Evolutionary conservation across 2,888 invertebrate genomes (phyloP).

Genomic region (Microplitis deprimator): DNA sequence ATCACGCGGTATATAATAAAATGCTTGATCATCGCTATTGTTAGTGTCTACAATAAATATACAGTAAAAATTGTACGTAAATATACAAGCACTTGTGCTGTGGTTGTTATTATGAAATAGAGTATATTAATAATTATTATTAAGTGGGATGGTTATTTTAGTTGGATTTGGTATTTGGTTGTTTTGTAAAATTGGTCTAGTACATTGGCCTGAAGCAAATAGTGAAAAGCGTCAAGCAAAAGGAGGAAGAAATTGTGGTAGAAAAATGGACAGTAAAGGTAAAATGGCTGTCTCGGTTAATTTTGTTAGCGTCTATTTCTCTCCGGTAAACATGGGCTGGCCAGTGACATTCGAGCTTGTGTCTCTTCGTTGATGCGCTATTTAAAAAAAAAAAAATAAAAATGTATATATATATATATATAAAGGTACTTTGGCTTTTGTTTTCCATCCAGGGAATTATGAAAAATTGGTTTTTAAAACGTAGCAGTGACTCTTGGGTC

Average conservation of each 20-base stretch:
- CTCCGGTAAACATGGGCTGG: slow-evolving; percentile 24
- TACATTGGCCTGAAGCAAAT: slow-evolving; percentile 10
- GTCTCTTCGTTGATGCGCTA: background rate
- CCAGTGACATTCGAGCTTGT: slow-evolving; percentile 9
- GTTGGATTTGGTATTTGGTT: background rate
- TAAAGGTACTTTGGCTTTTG: slow-evolving; percentile 1
- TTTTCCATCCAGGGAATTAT: slow-evolving; percentile 27
- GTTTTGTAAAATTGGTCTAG: background rate
- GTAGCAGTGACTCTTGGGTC: slow-evolving; percentile 33
- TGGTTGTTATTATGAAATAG: background rate
- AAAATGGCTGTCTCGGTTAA: slow-evolving; percentile 12
- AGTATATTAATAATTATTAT: background rate
- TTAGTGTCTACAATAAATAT: no score
- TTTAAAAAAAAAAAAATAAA: slow-evolving; percentile 1
- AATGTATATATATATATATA: background rate
- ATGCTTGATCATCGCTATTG: no score
- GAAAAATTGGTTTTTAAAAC: slow-evolving; percentile 45
- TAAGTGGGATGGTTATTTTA: background rate
- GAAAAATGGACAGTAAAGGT: slow-evolving; percentile 20
- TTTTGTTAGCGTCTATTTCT: slow-evolving; percentile 30
- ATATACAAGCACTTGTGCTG: no score
- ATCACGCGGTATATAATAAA: no score
- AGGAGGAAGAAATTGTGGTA: background rate
- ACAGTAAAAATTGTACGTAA: no score
- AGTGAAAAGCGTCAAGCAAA: background rate